Evolutionary conservation across 2,888 invertebrate genomes (phyloP).

Genomic region (Anorthoa munda): DNA sequence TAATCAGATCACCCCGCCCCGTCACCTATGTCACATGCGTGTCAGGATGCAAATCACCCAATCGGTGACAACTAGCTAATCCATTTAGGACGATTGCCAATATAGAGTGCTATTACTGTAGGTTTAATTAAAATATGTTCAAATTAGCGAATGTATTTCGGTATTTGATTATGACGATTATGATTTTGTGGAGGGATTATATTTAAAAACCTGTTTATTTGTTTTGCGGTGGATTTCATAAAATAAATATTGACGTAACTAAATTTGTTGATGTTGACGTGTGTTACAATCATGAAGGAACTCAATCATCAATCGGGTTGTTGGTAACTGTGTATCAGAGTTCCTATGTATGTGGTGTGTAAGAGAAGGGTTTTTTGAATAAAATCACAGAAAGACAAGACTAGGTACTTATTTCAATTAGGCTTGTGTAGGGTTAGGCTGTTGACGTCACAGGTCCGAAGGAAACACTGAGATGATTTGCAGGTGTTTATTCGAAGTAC

Average conservation of each 20-base stretch:
- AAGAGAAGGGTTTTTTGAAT: too few species aligned
- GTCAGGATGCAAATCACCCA: constrained; percentile 56
- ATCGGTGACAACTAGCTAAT: constrained; percentile 50
- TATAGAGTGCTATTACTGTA: constrained; percentile 49
- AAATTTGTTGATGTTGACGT: not conserved
- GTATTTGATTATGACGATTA: not conserved
- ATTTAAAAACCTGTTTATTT: not conserved
- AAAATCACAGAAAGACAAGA: too few species aligned
- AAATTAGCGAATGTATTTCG: not conserved
- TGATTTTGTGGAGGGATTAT: not conserved
- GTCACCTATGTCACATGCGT: constrained; percentile 36
- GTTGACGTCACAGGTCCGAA: too few species aligned
- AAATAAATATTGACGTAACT: not conserved
- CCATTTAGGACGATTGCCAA: constrained; percentile 57
- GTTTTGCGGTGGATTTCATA: not conserved
- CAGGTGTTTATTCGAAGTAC: too few species aligned
- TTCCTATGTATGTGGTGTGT: too few species aligned
- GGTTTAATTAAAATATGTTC: constrained; percentile 62
- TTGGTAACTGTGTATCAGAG: too few species aligned
- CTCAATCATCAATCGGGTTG: too few species aligned
- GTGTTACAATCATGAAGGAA: too few species aligned
- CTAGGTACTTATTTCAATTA: too few species aligned
- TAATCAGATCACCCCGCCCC: constrained; percentile 25
- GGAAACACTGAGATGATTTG: too few species aligned
- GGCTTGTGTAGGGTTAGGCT: too few species aligned